Base-by-base conservation (phyloP, 2,888 invertebrate species). In the Trisateles emortualis region DNA sequence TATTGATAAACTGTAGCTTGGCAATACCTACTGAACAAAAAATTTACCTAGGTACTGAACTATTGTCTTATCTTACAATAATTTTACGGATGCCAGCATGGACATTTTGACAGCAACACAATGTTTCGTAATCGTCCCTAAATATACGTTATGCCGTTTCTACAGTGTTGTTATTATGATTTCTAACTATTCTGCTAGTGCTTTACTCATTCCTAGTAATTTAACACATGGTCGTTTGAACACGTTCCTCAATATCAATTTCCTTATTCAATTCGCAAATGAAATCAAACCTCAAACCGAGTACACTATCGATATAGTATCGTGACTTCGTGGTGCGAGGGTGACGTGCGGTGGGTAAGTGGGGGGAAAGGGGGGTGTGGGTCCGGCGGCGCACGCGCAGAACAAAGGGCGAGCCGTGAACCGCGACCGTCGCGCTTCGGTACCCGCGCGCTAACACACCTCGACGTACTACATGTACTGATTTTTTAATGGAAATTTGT, bases 341-440 rank as follows among this genome's bases (percentile, higher is more conserved):
- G 66, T 72, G 59, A 52, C 48, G 53, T 47, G 49, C 40, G 49
- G 50, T 49, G 35, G 53, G 53, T 35, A 52, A 26, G 58, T 33
- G 42, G 60, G 44, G 54, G 51, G 38, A n/a, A 39, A 45, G 55
- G 63, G 60, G 65, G 54, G 78, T 74, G 71, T 72, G 79, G 70
- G 82, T 76, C 78, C 79, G 77, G 72, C 80, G 75, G 78, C 81
- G 83, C 84, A 79, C 82, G 86, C 87, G 82, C 88, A 87, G 92
- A 92, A 92, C 92, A 92, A 92, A 92, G 92, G 92, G 92, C 92
- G 92, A 78, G 83, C 86, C 88, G 88, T 92, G 92, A 92, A 92
- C 92, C 92, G 88, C 83, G 85, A 86, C 92, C 71, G 92, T 85
- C 85, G 81, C 89, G 92, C 86, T 82, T 83, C 84, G 89, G 78